Evolutionary conservation across 2,113 vertebrate species (phyloP).

Genomic region (Conger conger): DNA sequence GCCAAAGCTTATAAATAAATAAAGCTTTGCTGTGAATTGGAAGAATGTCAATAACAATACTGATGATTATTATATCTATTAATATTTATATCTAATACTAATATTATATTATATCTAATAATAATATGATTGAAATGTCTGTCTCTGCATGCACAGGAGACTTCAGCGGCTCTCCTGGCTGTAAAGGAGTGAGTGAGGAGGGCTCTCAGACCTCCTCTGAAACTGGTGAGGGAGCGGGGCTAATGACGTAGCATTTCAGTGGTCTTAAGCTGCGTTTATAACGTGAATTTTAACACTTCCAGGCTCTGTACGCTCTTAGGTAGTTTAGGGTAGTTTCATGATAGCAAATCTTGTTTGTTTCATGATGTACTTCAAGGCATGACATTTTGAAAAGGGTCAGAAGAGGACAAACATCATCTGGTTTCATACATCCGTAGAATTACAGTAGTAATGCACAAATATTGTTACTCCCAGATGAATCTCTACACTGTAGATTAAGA

Average conservation of each 20-base stretch:
- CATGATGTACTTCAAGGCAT: neutral
- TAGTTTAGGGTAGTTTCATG: neutral
- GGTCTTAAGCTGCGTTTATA: neutral
- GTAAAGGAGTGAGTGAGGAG: conserved; percentile 77
- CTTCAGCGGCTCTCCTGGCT: conserved; percentile 78
- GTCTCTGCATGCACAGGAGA: conserved; percentile 59
- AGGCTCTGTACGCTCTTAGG: neutral
- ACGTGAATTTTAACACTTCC: neutral
- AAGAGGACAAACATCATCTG: neutral
- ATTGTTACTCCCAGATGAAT: neutral
- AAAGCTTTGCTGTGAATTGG: too few species aligned
- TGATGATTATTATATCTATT: neutral
- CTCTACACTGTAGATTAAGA: neutral
- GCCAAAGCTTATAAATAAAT: too few species aligned
- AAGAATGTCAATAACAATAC: too few species aligned
- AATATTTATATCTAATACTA: too few species aligned
- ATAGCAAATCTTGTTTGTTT: neutral
- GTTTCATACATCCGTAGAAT: neutral
- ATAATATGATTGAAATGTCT: too few species aligned
- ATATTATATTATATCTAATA: too few species aligned
- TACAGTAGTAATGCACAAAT: neutral
- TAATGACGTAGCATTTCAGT: neutral
- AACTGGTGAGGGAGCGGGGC: conserved; percentile 68
- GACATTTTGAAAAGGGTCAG: neutral
- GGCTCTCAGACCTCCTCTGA: conserved; percentile 72